These are phyloP conservation scores for Tympanuchus pallidicinctus DNA, from an alignment of 2,113 vertebrate species.

Conservation along the genomic window DNA sequence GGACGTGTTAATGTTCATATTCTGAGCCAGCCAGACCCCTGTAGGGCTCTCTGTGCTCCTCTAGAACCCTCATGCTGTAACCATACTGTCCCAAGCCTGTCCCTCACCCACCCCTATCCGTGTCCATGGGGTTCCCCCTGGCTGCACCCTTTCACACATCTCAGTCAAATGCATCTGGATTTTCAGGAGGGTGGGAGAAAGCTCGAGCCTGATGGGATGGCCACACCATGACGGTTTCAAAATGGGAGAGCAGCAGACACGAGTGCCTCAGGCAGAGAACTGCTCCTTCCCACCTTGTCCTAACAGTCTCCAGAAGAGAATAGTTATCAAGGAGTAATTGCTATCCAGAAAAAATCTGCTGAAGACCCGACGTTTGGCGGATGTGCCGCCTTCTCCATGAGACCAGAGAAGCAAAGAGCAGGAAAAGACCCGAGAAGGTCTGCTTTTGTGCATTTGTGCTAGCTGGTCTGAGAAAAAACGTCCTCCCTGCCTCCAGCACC, in stretches of 20 bases:
- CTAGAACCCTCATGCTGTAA: neutral
- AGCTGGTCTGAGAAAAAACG: neutral
- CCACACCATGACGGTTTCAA: neutral
- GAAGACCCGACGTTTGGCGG: neutral
- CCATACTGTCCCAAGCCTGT: neutral
- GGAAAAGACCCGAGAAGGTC: neutral
- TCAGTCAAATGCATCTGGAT: neutral
- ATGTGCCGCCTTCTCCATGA: neutral
- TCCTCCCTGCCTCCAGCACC: neutral
- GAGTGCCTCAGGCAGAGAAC: fast-evolving
- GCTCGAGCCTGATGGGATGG: fast-evolving
- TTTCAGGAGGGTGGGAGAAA: neutral
- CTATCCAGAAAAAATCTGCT: neutral
- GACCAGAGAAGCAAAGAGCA: neutral
- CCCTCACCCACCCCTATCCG: neutral
- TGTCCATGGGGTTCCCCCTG: fast-evolving
- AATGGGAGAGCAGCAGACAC: neutral
- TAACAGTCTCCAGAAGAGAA: neutral
- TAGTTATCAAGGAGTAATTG: neutral
- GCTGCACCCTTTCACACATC: fast-evolving
- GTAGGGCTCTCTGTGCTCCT: neutral
- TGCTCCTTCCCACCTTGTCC: neutral
- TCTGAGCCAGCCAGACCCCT: neutral
- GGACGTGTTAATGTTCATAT: neutral
- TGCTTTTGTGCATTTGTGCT: neutral